Base-by-base conservation (phyloP, 2,888 invertebrate species). In the Carpatolechia fugitivella region DNA sequence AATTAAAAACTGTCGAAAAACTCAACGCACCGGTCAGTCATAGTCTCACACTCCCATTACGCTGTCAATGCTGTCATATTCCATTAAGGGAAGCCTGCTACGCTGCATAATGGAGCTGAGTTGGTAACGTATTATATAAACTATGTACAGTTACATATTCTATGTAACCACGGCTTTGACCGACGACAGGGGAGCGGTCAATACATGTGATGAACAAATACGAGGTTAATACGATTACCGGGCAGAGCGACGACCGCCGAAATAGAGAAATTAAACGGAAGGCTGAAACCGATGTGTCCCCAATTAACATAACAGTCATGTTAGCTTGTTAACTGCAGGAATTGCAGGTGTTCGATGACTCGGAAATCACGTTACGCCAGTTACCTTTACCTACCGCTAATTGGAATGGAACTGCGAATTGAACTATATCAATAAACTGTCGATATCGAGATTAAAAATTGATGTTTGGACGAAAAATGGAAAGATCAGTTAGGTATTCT, bases 41-140 rank as follows among this genome's bases (percentile, higher is more conserved):
- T n/a, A n/a, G n/a, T n/a, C n/a, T n/a, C n/a, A n/a, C n/a, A n/a
- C n/a, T n/a, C n/a, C n/a, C n/a, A n/a, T n/a, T n/a, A n/a, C n/a
- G n/a, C n/a, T n/a, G 24, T 4, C 33, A 33, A 10, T 5, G 33
- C 33, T 33, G 52, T 56, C 47, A 46, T 24, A 24, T 24, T 24
- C 24, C 54, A 20, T 36, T 49, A 35, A 55, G n/a, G n/a, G n/a
- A 38, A 52, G 38, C 50, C 58, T 54, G 55, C 55, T n/a, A n/a
- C n/a, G n/a, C n/a, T n/a, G n/a, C n/a, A n/a, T n/a, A n/a, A n/a
- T n/a, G n/a, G n/a, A n/a, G n/a, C n/a, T n/a, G n/a, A n/a, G n/a
- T n/a, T n/a, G n/a, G n/a, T n/a, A 33, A 57, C 41, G 35, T 44
- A 47, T 53, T 50, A 51, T n/a, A n/a, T n/a, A 41, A 55, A 55